Evolutionary conservation across 2,113 vertebrate species (phyloP).

Genomic region (Hassar affinis): DNA sequence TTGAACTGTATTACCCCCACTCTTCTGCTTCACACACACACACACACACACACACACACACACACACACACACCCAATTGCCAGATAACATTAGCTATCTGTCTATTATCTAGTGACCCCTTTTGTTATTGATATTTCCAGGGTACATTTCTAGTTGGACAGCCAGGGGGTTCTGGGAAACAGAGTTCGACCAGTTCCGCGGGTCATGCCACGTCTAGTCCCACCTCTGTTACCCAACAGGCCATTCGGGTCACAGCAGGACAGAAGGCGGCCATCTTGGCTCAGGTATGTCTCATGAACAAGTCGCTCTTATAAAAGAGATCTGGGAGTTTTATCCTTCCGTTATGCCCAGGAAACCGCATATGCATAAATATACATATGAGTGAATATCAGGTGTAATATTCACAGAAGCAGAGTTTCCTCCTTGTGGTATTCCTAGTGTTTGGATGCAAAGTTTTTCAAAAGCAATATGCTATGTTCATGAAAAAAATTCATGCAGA

Average conservation of each 20-base stretch:
- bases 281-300: slow-evolving; percentile 77
- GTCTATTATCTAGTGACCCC: not conserved
- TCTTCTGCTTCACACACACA: not conserved
- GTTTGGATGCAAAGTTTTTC: not conserved
- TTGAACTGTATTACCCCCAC: not conserved
- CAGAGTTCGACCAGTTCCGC: slow-evolving; percentile 76
- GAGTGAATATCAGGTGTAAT: not conserved
- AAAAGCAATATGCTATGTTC: not conserved
- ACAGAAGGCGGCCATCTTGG: slow-evolving; percentile 90
- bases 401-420: not conserved
- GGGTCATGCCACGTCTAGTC: slow-evolving; percentile 76
- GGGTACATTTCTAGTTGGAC: slow-evolving; percentile 97
- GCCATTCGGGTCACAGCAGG: slow-evolving; percentile 90
- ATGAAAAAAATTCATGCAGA: too few species aligned
- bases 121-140: slow-evolving; percentile 57
- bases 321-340: not conserved
- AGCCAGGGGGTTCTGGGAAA: slow-evolving; percentile 87
- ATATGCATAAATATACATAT: too few species aligned
- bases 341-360: not conserved
- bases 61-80: not conserved
- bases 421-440: not conserved
- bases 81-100: not conserved
- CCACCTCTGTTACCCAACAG: slow-evolving; percentile 80
- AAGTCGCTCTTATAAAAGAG: not conserved
- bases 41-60: not conserved